phyloP scores from a whole-genome alignment of 1,140 invertebrate species.

The Lasioglossum albipes region DNA sequence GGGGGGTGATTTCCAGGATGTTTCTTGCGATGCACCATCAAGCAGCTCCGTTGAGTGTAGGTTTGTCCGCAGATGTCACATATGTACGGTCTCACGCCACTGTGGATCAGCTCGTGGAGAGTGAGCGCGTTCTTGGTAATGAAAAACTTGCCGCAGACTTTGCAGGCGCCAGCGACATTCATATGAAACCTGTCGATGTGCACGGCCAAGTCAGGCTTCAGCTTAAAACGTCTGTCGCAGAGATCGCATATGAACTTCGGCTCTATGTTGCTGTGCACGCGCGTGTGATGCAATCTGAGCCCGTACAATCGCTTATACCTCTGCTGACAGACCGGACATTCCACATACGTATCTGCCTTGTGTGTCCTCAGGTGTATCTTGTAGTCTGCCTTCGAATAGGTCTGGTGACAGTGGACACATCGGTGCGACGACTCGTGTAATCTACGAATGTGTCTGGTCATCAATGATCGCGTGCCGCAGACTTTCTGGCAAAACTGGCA shows the following conservation, averaged over 20 bases:
- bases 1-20: conserved; percentile 27
- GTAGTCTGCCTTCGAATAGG: conserved; percentile 36
- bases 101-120: conserved; percentile 84
- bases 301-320: conserved; percentile 78
- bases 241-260: conserved; percentile 77
- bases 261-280: conserved; percentile 66
- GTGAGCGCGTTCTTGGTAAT: conserved; percentile 83
- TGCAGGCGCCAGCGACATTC: conserved; percentile 57
- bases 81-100: conserved; percentile 81
- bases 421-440: conserved; percentile 75
- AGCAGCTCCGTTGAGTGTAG: conserved; percentile 78
- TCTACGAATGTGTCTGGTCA: conserved; percentile 75
- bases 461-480: conserved; percentile 72
- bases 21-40: conserved; percentile 52
- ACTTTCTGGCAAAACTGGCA: conserved; percentile 77
- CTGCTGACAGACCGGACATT: conserved; percentile 73
- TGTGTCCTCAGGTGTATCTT: conserved; percentile 63
- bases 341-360: conserved; percentile 44
- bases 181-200: conserved; percentile 69
- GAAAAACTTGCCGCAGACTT: conserved; percentile 76
- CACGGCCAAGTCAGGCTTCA: conserved; percentile 73
- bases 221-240: conserved; percentile 78
- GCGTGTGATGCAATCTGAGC: conserved; percentile 78
- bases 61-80: conserved; percentile 84
- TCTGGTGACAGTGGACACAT: conserved; percentile 74